Conservation (phyloP, 2,888 invertebrate species). For the Acronicta leporina region DNA sequence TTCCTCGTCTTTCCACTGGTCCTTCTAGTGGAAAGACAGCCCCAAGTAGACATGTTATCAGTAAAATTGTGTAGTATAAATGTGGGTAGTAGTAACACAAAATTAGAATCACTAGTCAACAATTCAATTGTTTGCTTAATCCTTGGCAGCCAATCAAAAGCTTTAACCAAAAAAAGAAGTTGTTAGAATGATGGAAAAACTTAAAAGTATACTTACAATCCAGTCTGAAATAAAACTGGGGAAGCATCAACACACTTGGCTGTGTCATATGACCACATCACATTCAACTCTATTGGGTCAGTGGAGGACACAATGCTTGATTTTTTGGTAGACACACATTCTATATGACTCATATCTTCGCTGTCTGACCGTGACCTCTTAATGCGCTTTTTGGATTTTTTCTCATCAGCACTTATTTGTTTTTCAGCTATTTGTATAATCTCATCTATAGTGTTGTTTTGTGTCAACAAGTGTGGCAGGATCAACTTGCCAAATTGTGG, state of each 20-base stretch:
- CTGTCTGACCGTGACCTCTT: constrained; percentile 61
- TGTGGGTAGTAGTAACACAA: too few relatives aligned
- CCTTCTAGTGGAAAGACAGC: too few relatives aligned
- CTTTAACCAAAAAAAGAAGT: too few relatives aligned
- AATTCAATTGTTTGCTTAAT: too few relatives aligned
- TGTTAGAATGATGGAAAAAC: too few relatives aligned
- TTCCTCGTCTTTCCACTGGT: too few relatives aligned
- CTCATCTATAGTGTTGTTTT: constrained; percentile 77
- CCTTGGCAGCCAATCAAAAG: too few relatives aligned
- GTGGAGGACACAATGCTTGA: constrained; percentile 20
- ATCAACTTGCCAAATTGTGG: constrained; percentile 84
- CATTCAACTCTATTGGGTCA: constrained; percentile 68
- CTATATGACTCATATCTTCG: constrained; percentile 22
- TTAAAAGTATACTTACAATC: constrained; percentile 76
- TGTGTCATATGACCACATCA: constrained; percentile 90
- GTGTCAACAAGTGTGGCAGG: constrained; percentile 87
- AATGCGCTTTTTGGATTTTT: constrained; percentile 61
- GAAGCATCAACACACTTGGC: constrained; percentile 95
- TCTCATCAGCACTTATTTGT: constrained; percentile 61
- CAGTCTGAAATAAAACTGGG: constrained; percentile 87
- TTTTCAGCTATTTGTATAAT: constrained; percentile 71
- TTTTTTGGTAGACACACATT: constrained; percentile 50
- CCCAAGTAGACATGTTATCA: too few relatives aligned
- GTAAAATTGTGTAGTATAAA: too few relatives aligned
- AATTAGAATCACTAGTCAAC: too few relatives aligned